phyloP scores from a whole-genome alignment of 2,888 invertebrate genomes.

The Tenthredo distinguenda region DNA sequence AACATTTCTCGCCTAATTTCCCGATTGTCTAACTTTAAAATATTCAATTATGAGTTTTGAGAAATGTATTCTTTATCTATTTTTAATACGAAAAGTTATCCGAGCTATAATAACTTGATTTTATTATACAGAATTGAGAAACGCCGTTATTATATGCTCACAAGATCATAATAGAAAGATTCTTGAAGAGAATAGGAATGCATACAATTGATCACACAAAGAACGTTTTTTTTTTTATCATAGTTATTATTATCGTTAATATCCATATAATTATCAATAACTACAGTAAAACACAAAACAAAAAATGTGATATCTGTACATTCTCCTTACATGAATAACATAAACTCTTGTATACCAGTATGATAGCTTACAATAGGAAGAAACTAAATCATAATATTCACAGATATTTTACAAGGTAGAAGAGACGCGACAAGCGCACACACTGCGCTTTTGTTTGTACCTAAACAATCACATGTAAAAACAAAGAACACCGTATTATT shows the following conservation, averaged over 20 bases:
- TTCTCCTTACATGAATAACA: slow-evolving; percentile 76
- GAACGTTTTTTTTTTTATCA: slow-evolving; percentile 73
- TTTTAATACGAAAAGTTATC: not conserved
- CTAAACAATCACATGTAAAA: slow-evolving; percentile 49
- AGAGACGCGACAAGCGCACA: slow-evolving; percentile 69
- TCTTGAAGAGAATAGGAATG: not conserved
- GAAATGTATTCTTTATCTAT: not conserved
- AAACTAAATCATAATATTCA: slow-evolving; percentile 78
- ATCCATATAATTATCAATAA: slow-evolving; percentile 78
- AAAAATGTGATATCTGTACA: slow-evolving; percentile 78
- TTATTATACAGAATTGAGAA: not conserved
- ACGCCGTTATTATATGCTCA: not conserved
- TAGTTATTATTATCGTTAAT: slow-evolving; percentile 78
- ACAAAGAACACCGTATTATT: slow-evolving; percentile 14
- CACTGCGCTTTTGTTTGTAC: slow-evolving; percentile 63
- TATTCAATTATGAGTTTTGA: not conserved
- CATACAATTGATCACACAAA: not conserved
- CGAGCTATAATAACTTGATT: not conserved
- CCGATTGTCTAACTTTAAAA: not conserved
- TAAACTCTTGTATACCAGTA: slow-evolving; percentile 75
- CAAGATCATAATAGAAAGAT: not conserved
- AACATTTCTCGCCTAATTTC: not conserved
- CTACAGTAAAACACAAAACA: slow-evolving; percentile 79
- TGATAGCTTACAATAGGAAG: slow-evolving; percentile 76
- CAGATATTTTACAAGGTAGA: slow-evolving; percentile 78